Percentiles rank a stretch among this genome's conserved stretches.
Conservation (phyloP, 2,888 invertebrate species). For the Helicoverpa assulta region DNA sequence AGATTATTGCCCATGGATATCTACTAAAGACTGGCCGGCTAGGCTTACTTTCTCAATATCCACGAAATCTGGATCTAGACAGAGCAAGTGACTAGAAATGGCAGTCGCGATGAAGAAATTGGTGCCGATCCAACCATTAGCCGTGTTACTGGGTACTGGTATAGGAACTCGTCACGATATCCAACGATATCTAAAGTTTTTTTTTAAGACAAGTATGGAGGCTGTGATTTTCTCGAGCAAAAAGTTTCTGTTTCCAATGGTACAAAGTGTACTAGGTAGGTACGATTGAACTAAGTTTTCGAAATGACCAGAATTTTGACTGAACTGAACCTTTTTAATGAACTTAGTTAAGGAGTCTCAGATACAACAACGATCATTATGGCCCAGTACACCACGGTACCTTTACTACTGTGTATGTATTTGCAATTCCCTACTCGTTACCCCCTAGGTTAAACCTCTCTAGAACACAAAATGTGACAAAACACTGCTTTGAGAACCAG, state of each 20-base stretch:
- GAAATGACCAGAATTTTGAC: no score
- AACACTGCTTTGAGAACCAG: no score
- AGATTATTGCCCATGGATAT: no score
- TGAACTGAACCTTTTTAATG: not conserved
- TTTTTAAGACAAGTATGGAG: not conserved
- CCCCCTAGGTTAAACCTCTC: no score
- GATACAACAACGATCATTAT: no score
- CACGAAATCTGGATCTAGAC: constrained; percentile 60
- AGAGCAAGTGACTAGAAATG: constrained; percentile 48
- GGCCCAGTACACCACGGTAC: no score
- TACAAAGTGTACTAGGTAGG: no score
- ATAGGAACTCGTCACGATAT: constrained; percentile 31
- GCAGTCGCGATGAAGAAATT: constrained; percentile 51
- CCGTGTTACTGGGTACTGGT: constrained; percentile 33
- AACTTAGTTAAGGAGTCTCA: no score
- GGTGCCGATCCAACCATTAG: constrained; percentile 47
- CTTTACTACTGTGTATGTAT: no score
- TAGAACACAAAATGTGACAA: no score
- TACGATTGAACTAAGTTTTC: not conserved
- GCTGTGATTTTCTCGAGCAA: not conserved
- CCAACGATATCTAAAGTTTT: constrained; percentile 3
- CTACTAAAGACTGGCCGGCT: no score
- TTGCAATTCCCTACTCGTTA: no score
- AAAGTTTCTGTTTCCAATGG: not conserved
- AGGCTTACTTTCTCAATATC: constrained; percentile 65